phyloP scores from a whole-genome alignment of 2,113 vertebrate species.

The Rhea americana region DNA sequence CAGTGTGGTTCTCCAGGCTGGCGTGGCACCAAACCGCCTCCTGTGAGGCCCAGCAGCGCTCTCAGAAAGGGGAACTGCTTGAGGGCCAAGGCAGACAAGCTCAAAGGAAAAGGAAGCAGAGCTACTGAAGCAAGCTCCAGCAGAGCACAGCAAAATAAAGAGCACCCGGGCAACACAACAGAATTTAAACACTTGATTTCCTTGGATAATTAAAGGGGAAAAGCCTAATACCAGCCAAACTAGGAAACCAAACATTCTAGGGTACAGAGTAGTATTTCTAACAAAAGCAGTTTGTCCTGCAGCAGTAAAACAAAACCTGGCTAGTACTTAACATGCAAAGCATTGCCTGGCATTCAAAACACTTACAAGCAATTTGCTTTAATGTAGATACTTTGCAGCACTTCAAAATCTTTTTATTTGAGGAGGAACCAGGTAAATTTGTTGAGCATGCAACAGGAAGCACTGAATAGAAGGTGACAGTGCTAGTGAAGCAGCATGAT shows the following conservation, averaged over 20 bases:
- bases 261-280: neutral
- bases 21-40: rapidly evolving
- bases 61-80: neutral
- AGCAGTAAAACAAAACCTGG: slow-evolving; percentile 41
- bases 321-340: slow-evolving; percentile 46
- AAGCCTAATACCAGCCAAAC: neutral
- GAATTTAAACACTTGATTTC: neutral
- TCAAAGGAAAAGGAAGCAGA: neutral
- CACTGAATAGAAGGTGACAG: neutral
- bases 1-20: neutral
- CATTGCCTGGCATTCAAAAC: neutral
- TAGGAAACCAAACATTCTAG: neutral
- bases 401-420: neutral
- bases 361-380: neutral
- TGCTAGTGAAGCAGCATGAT: rapidly evolving
- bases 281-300: neutral
- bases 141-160: neutral
- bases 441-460: neutral
- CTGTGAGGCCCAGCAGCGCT: rapidly evolving
- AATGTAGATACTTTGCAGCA: neutral
- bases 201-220: neutral
- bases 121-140: neutral
- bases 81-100: neutral
- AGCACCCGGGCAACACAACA: neutral
- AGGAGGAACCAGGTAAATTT: neutral